Conservation (phyloP, 2,888 invertebrate genomes). For the Augiades crinisus region DNA sequence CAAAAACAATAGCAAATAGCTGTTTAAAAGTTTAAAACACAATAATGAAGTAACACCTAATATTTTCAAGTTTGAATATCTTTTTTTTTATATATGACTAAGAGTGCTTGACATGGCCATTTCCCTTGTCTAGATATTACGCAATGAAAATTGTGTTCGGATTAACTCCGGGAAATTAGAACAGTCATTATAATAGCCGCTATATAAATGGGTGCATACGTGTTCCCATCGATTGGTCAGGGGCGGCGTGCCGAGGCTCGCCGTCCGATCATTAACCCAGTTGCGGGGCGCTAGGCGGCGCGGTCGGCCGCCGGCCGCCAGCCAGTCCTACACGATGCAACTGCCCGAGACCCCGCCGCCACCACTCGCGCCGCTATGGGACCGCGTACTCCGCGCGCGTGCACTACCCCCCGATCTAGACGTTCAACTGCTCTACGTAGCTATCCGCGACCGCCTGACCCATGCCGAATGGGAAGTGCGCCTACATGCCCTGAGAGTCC, state of each 20-base stretch:
- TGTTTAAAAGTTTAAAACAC: too few species aligned
- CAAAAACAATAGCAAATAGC: too few species aligned
- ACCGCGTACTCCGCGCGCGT: slow-evolving; percentile 87
- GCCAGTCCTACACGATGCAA: slow-evolving; percentile 59
- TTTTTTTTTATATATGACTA: too few species aligned
- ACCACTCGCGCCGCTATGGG: slow-evolving; percentile 89
- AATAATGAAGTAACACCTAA: too few species aligned
- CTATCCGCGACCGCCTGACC: slow-evolving; percentile 86
- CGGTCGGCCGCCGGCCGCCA: slow-evolving; percentile 56
- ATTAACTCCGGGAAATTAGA: neutral
- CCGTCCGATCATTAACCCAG: slow-evolving; percentile 80
- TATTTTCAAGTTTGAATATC: too few species aligned
- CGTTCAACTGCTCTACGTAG: slow-evolving; percentile 84
- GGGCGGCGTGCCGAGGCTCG: slow-evolving; percentile 56
- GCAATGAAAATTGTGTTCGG: too few species aligned
- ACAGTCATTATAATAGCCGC: slow-evolving; percentile 3
- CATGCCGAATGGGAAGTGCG: slow-evolving; percentile 93
- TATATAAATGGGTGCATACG: slow-evolving; percentile 17
- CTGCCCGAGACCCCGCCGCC: slow-evolving; percentile 73
- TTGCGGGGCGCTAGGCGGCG: slow-evolving; percentile 72
- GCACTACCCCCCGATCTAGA: slow-evolving; percentile 86
- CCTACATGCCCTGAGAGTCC: slow-evolving; percentile 89
- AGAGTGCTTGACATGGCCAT: too few species aligned
- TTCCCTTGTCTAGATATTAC: too few species aligned
- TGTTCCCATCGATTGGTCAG: slow-evolving; percentile 73